Conservation (phyloP, 2,113 vertebrate genomes). For the Chinchilla lanigera region DNA sequence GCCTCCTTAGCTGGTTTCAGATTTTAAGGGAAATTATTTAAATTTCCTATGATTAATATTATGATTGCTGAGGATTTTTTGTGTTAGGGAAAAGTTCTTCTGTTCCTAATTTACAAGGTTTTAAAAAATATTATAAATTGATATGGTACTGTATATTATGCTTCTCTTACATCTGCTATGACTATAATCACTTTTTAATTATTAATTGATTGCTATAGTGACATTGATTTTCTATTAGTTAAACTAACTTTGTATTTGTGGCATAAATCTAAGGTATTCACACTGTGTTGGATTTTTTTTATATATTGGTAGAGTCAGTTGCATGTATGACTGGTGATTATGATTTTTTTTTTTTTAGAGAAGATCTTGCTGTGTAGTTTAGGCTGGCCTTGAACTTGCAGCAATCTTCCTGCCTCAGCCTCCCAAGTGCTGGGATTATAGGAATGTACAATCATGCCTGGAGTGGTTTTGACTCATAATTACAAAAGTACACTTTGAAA, state of each 20-base stretch:
- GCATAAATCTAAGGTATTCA: not conserved
- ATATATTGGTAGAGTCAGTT: not conserved
- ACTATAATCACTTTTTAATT: not conserved
- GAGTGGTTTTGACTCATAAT: not conserved
- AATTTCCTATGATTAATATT: not conserved
- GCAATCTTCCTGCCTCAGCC: not conserved
- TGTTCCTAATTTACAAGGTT: not conserved
- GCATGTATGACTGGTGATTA: not conserved
- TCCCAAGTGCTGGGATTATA: not conserved
- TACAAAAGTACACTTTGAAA: slow-evolving; percentile 1
- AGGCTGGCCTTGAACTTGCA: not conserved
- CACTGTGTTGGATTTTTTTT: not conserved
- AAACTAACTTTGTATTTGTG: slow-evolving; percentile 12
- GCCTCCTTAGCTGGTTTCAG: not conserved
- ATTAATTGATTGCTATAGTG: not conserved
- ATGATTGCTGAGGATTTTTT: not conserved
- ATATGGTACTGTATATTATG: not conserved
- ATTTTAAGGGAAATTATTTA: not conserved
- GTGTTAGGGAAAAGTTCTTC: not conserved
- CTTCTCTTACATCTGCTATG: not conserved
- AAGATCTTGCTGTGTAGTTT: not conserved
- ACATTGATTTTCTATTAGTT: not conserved
- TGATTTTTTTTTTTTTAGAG: not conserved
- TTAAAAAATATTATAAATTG: not conserved
- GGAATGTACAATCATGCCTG: not conserved